A percentile compares a stretch with the other conserved stretches of the same genome.
Evolutionary conservation across 1,140 invertebrate species (phyloP).

Genomic region (Halictus rubicundus): DNA sequence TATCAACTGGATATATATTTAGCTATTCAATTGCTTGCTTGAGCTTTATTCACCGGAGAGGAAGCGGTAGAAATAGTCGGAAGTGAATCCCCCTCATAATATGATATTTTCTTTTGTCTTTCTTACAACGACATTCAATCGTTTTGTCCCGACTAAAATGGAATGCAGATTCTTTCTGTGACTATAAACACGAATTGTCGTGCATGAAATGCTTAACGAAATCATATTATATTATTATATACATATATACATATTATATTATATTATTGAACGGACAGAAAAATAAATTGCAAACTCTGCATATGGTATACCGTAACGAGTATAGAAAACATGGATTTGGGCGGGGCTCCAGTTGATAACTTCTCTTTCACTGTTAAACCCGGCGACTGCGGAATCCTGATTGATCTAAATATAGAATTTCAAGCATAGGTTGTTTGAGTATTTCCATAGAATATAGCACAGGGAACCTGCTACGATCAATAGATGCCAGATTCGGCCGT

Average conservation of each 20-base stretch:
- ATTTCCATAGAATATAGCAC: slow-evolving; percentile 26
- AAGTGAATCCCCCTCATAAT: not conserved
- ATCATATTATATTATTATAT: too few relatives aligned
- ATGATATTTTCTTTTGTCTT: not conserved
- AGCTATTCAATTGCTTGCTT: slow-evolving; percentile 43
- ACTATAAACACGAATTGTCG: not conserved
- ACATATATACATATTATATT: too few relatives aligned
- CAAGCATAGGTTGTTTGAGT: slow-evolving; percentile 39
- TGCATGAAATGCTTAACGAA: not conserved
- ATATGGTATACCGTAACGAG: not conserved
- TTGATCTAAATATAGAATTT: slow-evolving; percentile 47
- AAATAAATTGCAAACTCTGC: not conserved
- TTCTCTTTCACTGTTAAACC: not conserved
- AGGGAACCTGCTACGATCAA: slow-evolving; percentile 57
- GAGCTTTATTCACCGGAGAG: slow-evolving; percentile 40
- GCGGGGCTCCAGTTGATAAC: not conserved
- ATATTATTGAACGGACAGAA: too few relatives aligned
- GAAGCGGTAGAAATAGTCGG: not conserved
- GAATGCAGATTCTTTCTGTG: not conserved
- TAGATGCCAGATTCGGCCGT: slow-evolving; percentile 60
- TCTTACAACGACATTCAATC: not conserved
- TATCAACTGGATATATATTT: slow-evolving; percentile 56
- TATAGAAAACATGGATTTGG: not conserved
- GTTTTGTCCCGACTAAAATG: not conserved
- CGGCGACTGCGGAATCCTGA: not conserved